Base-by-base conservation (phyloP, 2,113 vertebrate species). In the Nasalis larvatus region DNA sequence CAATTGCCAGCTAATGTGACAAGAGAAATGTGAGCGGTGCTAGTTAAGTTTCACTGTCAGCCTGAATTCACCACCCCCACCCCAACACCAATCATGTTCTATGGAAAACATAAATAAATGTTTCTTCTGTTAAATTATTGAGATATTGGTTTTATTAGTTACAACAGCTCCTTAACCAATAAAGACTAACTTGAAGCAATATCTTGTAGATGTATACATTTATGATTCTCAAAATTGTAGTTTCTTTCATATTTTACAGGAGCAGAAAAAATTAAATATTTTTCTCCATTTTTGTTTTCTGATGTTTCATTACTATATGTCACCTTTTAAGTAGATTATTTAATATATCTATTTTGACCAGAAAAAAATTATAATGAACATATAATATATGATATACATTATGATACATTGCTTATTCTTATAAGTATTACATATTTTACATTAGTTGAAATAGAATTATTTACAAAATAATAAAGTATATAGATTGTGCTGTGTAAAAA, bases 1-100 rank as follows among this genome's bases (percentile, higher is more conserved):
- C 76, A 83, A 1, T 37, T 88, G 25, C 6, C 35, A 47, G 2
- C 3, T 13, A 81, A 40, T 81, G 40, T 47, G 66, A 73, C 0
- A 74, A 45, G 8, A 5, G 18, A 21, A 6, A 35, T 35, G 2
- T 32, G 8, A 2, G 1, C 8, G n/a, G 4, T 4, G 32, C 0
- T 68, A 16, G 2, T 5, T 42, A 56, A 13, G 52, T 5, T 4
- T 23, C 20, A 58, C 21, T 73, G 17, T 87, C 54, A 56, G 6
- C 27, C 49, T 89, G 30, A 91, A 54, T 37, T 21, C 4, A 66
- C 3, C 14, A 86, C 13, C 13, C 58, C 9, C 12, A 54, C 2
- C 56, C 3, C 7, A 82, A 13, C 12, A 74, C 7, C 9, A 60
- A n/a, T 20, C 5, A 35, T 10, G 40, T 47, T 35, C 27, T 76